phyloP scores from a whole-genome alignment of 2,888 invertebrate genomes.

The Torymus tubicola region DNA sequence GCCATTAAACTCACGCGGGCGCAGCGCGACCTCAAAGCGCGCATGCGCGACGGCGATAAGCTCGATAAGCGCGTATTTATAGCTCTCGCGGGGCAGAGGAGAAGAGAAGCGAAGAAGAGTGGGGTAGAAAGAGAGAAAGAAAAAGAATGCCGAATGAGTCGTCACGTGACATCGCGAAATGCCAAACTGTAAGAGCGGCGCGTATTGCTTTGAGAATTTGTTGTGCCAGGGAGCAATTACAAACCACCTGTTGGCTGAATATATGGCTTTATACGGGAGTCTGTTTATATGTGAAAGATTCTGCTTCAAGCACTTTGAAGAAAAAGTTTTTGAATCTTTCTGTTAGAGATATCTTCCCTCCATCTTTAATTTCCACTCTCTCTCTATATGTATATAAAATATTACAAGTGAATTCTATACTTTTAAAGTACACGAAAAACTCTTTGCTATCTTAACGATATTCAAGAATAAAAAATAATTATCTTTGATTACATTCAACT shows the following conservation, averaged over 20 bases:
- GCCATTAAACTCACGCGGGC: constrained; percentile 23
- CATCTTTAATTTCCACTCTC: too few relatives aligned
- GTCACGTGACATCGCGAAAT: constrained; percentile 26
- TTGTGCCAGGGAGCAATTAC: background rate
- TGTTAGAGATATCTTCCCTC: too few relatives aligned
- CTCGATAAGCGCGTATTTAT: constrained; percentile 20
- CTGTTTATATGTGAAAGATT: too few relatives aligned
- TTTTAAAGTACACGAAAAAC: too few relatives aligned
- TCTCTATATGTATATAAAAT: too few relatives aligned
- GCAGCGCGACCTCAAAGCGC: background rate
- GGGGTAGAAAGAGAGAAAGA: background rate
- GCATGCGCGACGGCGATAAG: constrained; percentile 5
- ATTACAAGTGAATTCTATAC: too few relatives aligned
- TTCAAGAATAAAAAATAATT: too few relatives aligned
- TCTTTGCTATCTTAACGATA: too few relatives aligned
- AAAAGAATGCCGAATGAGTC: background rate
- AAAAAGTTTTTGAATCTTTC: too few relatives aligned
- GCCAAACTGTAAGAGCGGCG: background rate
- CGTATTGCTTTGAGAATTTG: too few relatives aligned
- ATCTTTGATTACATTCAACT: too few relatives aligned
- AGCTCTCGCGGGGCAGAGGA: background rate
- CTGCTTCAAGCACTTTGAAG: too few relatives aligned
- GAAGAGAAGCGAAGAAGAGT: background rate
- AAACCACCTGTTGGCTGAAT: constrained; percentile 26
- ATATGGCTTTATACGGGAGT: background rate